Conservation (phyloP, 2,888 invertebrate genomes). For the Drosophila histrio region DNA sequence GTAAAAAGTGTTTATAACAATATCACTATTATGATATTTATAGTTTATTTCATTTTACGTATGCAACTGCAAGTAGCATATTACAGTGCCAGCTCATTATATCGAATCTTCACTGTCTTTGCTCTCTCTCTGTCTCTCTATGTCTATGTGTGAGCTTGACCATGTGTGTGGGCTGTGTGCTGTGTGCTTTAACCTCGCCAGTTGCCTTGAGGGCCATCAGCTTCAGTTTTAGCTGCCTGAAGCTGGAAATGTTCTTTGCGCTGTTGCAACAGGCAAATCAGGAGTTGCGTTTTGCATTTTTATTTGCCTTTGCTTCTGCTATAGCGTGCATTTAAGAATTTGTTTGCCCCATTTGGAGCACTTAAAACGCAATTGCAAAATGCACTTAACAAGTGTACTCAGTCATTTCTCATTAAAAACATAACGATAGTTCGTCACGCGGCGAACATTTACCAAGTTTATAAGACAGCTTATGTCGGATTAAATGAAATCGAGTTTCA, state of each 20-base stretch:
- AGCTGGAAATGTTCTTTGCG: not conserved
- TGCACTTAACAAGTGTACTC: constrained; percentile 29
- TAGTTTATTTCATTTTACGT: no score
- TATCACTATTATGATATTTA: not conserved
- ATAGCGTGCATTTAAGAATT: constrained; percentile 31
- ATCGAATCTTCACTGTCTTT: constrained; percentile 8
- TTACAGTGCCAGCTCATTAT: not conserved
- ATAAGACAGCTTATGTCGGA: not conserved
- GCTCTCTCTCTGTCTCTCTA: not conserved
- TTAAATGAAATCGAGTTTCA: not conserved
- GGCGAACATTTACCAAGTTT: not conserved
- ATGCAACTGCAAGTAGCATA: no score
- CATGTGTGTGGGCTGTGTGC: not conserved
- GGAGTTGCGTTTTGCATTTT: not conserved
- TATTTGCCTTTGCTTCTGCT: not conserved
- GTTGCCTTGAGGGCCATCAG: constrained; percentile 40
- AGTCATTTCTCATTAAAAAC: constrained; percentile 8
- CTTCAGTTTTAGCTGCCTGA: constrained; percentile 3
- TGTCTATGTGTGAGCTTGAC: not conserved
- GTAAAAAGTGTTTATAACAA: not conserved
- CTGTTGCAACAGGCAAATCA: constrained; percentile 26
- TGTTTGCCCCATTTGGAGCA: constrained; percentile 24
- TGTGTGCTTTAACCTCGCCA: constrained; percentile 25
- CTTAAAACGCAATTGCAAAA: constrained; percentile 23
- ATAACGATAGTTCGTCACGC: constrained; percentile 13